These are phyloP conservation scores for Clavelina lepadiformis DNA, from an alignment of 23 tunicate genomes.

Conservation along the genomic window DNA sequence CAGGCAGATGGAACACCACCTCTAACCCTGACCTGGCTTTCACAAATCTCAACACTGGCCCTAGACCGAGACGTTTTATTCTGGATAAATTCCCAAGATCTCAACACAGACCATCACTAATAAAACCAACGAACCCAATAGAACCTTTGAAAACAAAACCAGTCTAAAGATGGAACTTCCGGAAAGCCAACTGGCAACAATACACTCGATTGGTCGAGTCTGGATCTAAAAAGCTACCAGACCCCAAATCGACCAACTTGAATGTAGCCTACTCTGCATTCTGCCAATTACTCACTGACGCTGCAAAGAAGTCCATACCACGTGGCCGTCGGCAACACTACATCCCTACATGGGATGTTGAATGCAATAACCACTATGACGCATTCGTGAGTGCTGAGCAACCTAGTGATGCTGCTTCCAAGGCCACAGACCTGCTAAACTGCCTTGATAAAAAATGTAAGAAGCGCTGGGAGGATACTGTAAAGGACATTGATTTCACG, in stretches of 20 bases:
- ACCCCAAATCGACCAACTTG: too few species aligned
- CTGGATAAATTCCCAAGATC: too few species aligned
- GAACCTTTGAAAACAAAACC: conserved; percentile 3
- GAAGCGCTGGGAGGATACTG: background rate
- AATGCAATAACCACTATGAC: conserved; percentile 3
- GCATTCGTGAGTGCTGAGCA: background rate
- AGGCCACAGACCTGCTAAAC: conserved; percentile 9
- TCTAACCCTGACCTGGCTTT: conserved; percentile 3
- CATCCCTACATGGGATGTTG: background rate
- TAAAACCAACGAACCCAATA: background rate
- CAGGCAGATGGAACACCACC: conserved; percentile 15
- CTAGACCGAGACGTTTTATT: too few species aligned
- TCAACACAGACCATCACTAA: conserved; percentile 2
- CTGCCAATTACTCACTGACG: background rate
- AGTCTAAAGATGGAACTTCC: too few species aligned
- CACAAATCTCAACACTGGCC: background rate
- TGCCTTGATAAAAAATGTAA: background rate
- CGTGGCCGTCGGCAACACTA: conserved; percentile 6
- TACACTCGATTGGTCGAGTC: too few species aligned
- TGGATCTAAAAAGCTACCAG: too few species aligned
- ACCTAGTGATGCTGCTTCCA: too few species aligned
- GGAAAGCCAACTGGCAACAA: too few species aligned
- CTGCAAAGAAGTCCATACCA: conserved; percentile 6
- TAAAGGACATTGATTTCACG: conserved; percentile 4
- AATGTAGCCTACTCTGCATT: conserved; percentile 8